phyloP scores from a whole-genome alignment of 1,140 invertebrate genomes.

The Dreissena rostriformis region DNA sequence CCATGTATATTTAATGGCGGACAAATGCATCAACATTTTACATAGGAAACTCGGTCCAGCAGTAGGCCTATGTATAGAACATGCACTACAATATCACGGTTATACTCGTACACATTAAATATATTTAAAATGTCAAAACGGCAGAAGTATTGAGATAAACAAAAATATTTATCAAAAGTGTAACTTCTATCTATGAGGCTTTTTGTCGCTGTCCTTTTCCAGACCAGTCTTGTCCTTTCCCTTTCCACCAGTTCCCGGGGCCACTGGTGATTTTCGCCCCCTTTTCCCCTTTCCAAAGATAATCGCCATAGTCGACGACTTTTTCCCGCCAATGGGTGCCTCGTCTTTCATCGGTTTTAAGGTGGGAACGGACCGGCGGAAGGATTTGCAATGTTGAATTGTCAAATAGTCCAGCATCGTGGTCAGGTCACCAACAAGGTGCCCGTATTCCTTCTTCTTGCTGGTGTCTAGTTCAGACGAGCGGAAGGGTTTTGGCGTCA shows the following conservation, averaged over 20 bases:
- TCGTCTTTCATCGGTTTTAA: constrained; percentile 54
- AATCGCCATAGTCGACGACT: constrained; percentile 69
- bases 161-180: too few relatives aligned
- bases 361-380: constrained; percentile 66
- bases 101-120: too few relatives aligned
- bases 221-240: constrained; percentile 23
- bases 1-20: too few relatives aligned
- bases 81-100: too few relatives aligned
- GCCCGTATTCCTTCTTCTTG: constrained; percentile 61
- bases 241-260: constrained; percentile 32
- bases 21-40: too few relatives aligned
- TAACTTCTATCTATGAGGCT: too few relatives aligned
- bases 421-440: constrained; percentile 57
- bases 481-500: constrained; percentile 54
- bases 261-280: constrained; percentile 35
- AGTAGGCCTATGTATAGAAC: too few relatives aligned
- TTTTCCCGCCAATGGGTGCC: constrained; percentile 23
- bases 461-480: constrained; percentile 60
- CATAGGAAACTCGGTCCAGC: too few relatives aligned
- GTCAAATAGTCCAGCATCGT: constrained; percentile 67
- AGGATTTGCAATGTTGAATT: constrained; percentile 67
- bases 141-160: too few relatives aligned
- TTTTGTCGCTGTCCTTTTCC: constrained; percentile 29
- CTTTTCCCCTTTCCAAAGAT: constrained; percentile 67
- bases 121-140: too few relatives aligned